Evolutionary conservation across 2,113 vertebrate genomes (phyloP).

Genomic region (Talpa occidentalis): DNA sequence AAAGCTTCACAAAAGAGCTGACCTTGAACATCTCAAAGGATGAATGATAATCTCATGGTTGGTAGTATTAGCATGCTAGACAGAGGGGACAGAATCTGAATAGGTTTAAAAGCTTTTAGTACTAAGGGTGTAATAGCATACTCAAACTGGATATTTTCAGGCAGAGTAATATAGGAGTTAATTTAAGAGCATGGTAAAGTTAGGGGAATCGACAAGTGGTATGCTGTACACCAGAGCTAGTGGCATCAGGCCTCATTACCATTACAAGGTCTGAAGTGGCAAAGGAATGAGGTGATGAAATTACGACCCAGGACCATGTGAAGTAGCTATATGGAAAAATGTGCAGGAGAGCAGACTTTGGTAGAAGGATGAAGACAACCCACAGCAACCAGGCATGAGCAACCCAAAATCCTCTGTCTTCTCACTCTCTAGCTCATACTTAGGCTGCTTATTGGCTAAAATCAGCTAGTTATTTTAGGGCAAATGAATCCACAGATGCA

Average conservation of each 20-base stretch:
- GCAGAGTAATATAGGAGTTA: not conserved
- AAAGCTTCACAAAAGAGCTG: not conserved
- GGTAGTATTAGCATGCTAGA: not conserved
- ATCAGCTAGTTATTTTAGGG: not conserved
- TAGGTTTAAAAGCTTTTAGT: not conserved
- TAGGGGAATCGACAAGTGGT: not conserved
- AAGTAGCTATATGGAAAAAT: not conserved
- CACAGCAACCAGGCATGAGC: no score
- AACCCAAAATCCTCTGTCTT: not conserved
- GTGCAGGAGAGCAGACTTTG: not conserved
- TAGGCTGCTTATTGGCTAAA: not conserved
- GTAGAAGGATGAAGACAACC: not conserved
- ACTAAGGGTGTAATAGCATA: not conserved
- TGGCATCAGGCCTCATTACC: not conserved
- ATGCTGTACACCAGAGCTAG: not conserved
- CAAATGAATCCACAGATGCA: not conserved
- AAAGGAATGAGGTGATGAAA: not conserved
- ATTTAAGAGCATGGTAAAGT: not conserved
- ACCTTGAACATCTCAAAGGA: not conserved
- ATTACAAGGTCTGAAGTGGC: not conserved
- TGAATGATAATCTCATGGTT: not conserved
- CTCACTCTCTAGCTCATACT: not conserved
- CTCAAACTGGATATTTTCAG: not conserved
- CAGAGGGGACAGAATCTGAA: conserved; percentile 17
- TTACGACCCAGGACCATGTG: not conserved